Percentiles rank a stretch among this genome's conserved stretches.
Conservation (phyloP, 2,797 vertebrate genomes). For the Microctenopoma steveboyesi region DNA sequence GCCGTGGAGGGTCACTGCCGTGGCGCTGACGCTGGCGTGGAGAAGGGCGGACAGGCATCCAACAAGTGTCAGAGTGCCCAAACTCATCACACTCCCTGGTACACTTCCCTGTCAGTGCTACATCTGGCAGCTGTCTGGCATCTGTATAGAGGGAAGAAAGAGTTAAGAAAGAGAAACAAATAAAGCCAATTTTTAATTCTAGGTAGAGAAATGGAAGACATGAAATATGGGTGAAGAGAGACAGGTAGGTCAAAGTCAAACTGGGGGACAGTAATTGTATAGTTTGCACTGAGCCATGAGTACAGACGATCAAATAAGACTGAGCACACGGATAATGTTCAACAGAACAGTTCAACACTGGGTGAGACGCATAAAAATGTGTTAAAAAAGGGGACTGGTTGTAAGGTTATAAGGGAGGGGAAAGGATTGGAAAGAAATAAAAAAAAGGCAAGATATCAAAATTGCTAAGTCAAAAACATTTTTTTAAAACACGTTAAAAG, state of each 20-base stretch:
- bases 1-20: conserved; percentile 89
- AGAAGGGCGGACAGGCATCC: conserved; percentile 94
- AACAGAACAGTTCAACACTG: conserved; percentile 3
- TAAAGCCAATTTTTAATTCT: conserved; percentile 4
- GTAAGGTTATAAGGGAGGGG: conserved; percentile 14
- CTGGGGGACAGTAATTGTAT: not conserved
- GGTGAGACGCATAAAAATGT: conserved; percentile 9
- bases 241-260: not conserved
- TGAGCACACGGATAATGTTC: not conserved
- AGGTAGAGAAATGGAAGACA: not conserved
- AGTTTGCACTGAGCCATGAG: not conserved
- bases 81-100: conserved; percentile 95
- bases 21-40: conserved; percentile 90
- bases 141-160: conserved; percentile 78
- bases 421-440: conserved; percentile 6
- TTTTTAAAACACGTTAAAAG: not conserved
- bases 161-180: not conserved
- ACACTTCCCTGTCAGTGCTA: conserved; percentile 95
- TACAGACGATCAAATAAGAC: conserved; percentile 13
- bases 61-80: conserved; percentile 97
- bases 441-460: conserved; percentile 57
- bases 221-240: not conserved
- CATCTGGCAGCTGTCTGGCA: conserved; percentile 95
- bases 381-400: not conserved
- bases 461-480: conserved; percentile 49